phyloP scores from a whole-genome alignment of 2,888 invertebrate species.

The Arrhopalites spinosus region DNA sequence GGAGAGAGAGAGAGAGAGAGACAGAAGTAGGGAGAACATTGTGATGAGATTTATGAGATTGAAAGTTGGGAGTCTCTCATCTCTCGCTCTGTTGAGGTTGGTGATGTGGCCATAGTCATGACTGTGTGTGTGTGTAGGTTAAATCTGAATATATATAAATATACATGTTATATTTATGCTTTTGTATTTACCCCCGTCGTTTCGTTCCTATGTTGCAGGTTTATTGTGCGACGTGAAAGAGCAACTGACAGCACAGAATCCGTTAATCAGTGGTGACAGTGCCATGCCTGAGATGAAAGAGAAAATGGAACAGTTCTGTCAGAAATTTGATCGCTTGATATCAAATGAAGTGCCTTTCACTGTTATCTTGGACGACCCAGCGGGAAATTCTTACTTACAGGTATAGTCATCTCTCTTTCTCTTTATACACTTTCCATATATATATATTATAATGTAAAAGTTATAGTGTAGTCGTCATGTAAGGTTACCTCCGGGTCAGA shows the following conservation, averaged over 20 bases:
- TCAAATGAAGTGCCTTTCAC: constrained; percentile 69
- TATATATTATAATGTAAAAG: too few species aligned
- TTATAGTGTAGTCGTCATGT: too few species aligned
- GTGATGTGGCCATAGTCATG: background rate
- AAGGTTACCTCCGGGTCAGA: constrained; percentile 57
- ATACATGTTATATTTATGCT: background rate
- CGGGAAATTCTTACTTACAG: constrained; percentile 95
- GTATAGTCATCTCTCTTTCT: too few species aligned
- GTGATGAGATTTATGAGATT: too few species aligned
- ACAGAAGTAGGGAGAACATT: background rate
- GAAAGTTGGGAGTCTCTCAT: too few species aligned
- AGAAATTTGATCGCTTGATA: constrained; percentile 71
- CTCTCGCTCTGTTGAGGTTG: too few species aligned
- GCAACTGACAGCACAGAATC: constrained; percentile 71
- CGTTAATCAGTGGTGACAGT: constrained; percentile 72
- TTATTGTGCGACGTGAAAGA: constrained; percentile 77
- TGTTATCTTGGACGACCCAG: constrained; percentile 90
- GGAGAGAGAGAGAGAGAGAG: background rate
- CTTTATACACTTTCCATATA: too few species aligned
- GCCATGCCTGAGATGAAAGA: constrained; percentile 64
- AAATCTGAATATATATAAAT: background rate
- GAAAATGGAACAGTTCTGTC: constrained; percentile 69
- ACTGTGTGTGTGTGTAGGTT: background rate
- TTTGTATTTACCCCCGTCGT: background rate
- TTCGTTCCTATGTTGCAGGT: constrained; percentile 59